Percentiles rank a stretch among this genome's conserved stretches.
Evolutionary conservation across 37 sponge, comb jelly and placozoan genomes (phyloP).

Genomic region (Halichondria panicea): DNA sequence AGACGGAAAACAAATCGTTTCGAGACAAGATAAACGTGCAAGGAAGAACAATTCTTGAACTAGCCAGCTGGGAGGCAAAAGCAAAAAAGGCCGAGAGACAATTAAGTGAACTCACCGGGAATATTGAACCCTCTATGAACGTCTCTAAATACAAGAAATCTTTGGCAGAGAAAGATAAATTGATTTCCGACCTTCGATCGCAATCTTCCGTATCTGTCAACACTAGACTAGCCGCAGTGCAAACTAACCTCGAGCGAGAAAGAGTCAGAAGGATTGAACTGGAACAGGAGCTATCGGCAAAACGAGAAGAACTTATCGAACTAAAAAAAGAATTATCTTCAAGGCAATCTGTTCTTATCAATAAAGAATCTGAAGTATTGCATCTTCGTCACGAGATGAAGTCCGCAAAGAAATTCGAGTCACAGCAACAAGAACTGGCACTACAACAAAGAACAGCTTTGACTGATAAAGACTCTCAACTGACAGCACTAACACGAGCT

Average conservation of each 20-base stretch:
- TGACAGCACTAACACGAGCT: slow-evolving; percentile 36
- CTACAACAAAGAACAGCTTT: slow-evolving; percentile 20
- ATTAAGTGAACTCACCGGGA: background rate
- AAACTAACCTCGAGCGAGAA: slow-evolving; percentile 33
- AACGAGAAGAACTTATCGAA: slow-evolving; percentile 11
- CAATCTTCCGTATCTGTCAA: background rate
- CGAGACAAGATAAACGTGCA: slow-evolving; percentile 21
- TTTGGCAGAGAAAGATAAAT: slow-evolving; percentile 28
- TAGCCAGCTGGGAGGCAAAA: background rate
- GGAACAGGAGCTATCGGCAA: slow-evolving; percentile 41
- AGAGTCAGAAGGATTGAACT: slow-evolving; percentile 35
- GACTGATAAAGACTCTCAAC: slow-evolving; percentile 37
- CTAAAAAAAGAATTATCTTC: slow-evolving; percentile 14
- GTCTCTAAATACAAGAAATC: slow-evolving; percentile 1
- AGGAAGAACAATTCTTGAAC: slow-evolving; percentile 13
- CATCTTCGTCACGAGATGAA: slow-evolving; percentile 45
- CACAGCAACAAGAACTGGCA: slow-evolving; percentile 41
- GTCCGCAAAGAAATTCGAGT: slow-evolving; percentile 3
- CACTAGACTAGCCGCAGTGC: background rate
- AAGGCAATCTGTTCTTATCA: slow-evolving; percentile 11
- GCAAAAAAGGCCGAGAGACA: slow-evolving; percentile 16
- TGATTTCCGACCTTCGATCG: slow-evolving; percentile 15
- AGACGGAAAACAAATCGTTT: slow-evolving; percentile 28
- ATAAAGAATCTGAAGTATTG: slow-evolving; percentile 42
- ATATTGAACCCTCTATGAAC: background rate